These are phyloP conservation scores for Musca vetustissima DNA, from an alignment of 1,140 invertebrate species.

Conservation along the genomic window DNA sequence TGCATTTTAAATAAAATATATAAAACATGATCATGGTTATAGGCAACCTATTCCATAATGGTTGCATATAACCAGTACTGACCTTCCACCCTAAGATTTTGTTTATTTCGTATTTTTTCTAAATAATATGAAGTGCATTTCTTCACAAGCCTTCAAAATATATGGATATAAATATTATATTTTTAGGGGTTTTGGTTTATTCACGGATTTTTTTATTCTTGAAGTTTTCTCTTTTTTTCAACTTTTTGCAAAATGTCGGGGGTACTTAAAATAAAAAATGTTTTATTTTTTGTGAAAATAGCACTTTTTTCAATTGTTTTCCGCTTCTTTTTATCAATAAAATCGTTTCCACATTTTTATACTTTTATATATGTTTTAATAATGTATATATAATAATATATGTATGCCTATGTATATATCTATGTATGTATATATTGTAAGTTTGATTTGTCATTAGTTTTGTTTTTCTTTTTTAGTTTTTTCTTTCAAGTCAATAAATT, in stretches of 20 bases:
- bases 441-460: conserved; percentile 25
- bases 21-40: too few species aligned
- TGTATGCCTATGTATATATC: background rate
- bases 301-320: conserved; percentile 5
- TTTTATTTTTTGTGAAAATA: conserved; percentile 20
- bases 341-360: background rate
- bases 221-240: background rate
- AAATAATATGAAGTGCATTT: conserved; percentile 16
- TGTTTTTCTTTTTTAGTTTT: background rate
- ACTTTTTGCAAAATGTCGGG: too few species aligned
- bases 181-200: background rate
- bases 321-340: background rate
- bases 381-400: background rate
- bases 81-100: too few species aligned
- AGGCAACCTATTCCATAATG: too few species aligned
- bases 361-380: background rate
- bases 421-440: conserved; percentile 2
- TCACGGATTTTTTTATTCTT: too few species aligned
- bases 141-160: conserved; percentile 16
- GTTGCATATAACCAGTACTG: too few species aligned
- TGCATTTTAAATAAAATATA: too few species aligned
- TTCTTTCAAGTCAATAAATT: too few species aligned
- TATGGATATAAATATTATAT: background rate
- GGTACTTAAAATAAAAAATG: background rate
- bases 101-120: too few species aligned